phyloP scores from a whole-genome alignment of 1,140 invertebrate species.

The Pectinophora gossypiella region DNA sequence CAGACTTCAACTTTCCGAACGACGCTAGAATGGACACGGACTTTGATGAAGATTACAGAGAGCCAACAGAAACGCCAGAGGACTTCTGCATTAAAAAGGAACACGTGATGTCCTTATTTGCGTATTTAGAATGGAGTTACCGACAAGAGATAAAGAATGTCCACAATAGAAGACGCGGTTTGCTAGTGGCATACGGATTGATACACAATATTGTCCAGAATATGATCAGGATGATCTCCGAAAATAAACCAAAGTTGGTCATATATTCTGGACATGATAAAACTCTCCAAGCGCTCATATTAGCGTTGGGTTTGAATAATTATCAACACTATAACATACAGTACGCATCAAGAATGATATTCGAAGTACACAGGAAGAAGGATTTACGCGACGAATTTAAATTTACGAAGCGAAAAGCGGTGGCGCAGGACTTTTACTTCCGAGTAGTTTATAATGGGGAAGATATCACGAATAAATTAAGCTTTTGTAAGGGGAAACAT shows the following conservation, averaged over 20 bases:
- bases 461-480: slow-evolving; percentile 88
- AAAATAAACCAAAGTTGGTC: slow-evolving; percentile 86
- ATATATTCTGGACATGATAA: slow-evolving; percentile 95
- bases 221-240: slow-evolving; percentile 86
- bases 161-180: slow-evolving; percentile 79
- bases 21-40: slow-evolving; percentile 58
- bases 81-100: slow-evolving; percentile 79
- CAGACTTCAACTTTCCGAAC: slow-evolving; percentile 72
- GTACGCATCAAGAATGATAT: slow-evolving; percentile 89
- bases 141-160: slow-evolving; percentile 80
- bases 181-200: slow-evolving; percentile 86
- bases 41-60: slow-evolving; percentile 69
- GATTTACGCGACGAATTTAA: slow-evolving; percentile 72
- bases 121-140: slow-evolving; percentile 86
- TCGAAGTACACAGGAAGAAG: slow-evolving; percentile 85
- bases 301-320: slow-evolving; percentile 82
- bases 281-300: slow-evolving; percentile 88
- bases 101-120: slow-evolving; percentile 84
- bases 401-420: slow-evolving; percentile 71
- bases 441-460: slow-evolving; percentile 90
- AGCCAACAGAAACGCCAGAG: slow-evolving; percentile 57
- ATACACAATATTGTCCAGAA: slow-evolving; percentile 86
- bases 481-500: slow-evolving; percentile 83
- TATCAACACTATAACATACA: slow-evolving; percentile 77
- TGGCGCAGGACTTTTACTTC: slow-evolving; percentile 85